Conservation (phyloP, 2,888 invertebrate species). For the Aphidius colemani region DNA sequence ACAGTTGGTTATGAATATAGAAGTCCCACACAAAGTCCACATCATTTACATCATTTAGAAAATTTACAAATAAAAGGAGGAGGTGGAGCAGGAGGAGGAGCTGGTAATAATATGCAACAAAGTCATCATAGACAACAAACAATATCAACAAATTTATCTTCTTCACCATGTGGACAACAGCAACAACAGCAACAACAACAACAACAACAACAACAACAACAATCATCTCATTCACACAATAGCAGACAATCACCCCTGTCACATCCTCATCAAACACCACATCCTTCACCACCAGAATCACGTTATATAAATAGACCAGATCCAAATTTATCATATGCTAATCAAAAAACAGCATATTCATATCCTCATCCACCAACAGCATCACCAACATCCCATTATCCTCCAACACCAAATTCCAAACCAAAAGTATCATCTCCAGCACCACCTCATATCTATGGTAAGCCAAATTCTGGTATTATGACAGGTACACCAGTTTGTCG, state of each 20-base stretch:
- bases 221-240: constrained; percentile 58
- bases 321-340: constrained; percentile 52
- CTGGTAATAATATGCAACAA: constrained; percentile 59
- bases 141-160: constrained; percentile 48
- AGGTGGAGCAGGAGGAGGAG: constrained; percentile 37
- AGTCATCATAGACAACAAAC: constrained; percentile 61
- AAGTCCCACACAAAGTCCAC: constrained; percentile 58
- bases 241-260: constrained; percentile 57
- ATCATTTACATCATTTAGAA: constrained; percentile 59
- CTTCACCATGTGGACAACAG: constrained; percentile 61
- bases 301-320: constrained; percentile 55
- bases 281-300: constrained; percentile 54
- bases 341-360: constrained; percentile 58
- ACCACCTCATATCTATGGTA: constrained; percentile 77
- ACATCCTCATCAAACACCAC: constrained; percentile 52
- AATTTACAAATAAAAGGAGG: constrained; percentile 48
- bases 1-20: constrained; percentile 55
- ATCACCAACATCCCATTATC: constrained; percentile 62
- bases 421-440: constrained; percentile 74
- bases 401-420: constrained; percentile 63
- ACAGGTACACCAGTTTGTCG: constrained; percentile 65
- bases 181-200: constrained; percentile 34
- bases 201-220: constrained; percentile 25
- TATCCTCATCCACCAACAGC: constrained; percentile 61
- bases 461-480: constrained; percentile 65